Conservation (phyloP, 2,888 invertebrate genomes). For the Macaria notata region DNA sequence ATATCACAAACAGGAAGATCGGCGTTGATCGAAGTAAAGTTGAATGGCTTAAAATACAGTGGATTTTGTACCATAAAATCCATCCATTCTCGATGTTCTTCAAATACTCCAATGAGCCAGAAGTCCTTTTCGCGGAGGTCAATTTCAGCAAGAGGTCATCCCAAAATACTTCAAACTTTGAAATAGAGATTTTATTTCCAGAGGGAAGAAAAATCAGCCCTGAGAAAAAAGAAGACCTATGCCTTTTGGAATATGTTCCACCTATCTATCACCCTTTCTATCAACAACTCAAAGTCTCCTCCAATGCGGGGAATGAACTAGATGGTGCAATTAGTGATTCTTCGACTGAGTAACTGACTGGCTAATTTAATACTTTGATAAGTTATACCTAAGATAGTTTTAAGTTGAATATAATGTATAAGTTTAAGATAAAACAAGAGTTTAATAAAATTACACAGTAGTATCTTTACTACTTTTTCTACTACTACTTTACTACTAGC, state of each 20-base stretch:
- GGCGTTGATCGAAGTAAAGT: constrained; percentile 22
- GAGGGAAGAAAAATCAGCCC: constrained; percentile 20
- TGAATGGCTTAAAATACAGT: constrained; percentile 27
- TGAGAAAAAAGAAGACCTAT: constrained; percentile 17
- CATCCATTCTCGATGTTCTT: constrained; percentile 27
- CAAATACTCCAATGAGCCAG: constrained; percentile 29
- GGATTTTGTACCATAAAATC: constrained; percentile 24
- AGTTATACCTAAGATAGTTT: not conserved
- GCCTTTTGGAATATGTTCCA: constrained; percentile 18
- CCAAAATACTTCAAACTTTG: constrained; percentile 15
- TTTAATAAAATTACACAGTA: constrained; percentile 5
- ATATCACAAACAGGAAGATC: constrained; percentile 27
- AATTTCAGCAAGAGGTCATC: constrained; percentile 26
- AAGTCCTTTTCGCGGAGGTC: constrained; percentile 26
- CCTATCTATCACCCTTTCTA: constrained; percentile 7
- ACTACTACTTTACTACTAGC: not conserved
- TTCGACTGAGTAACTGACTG: constrained; percentile 23
- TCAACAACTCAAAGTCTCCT: constrained; percentile 2
- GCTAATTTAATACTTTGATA: constrained; percentile 23
- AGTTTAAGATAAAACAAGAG: constrained; percentile 4
- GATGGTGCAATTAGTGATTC: constrained; percentile 14
- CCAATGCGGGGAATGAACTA: constrained; percentile 3
- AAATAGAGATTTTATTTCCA: constrained; percentile 24
- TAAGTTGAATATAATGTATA: constrained; percentile 3
- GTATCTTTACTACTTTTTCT: constrained; percentile 1